These are phyloP conservation scores for Arrhamphus sclerolepis DNA, from an alignment of 2,797 vertebrate genomes.

Conservation along the genomic window DNA sequence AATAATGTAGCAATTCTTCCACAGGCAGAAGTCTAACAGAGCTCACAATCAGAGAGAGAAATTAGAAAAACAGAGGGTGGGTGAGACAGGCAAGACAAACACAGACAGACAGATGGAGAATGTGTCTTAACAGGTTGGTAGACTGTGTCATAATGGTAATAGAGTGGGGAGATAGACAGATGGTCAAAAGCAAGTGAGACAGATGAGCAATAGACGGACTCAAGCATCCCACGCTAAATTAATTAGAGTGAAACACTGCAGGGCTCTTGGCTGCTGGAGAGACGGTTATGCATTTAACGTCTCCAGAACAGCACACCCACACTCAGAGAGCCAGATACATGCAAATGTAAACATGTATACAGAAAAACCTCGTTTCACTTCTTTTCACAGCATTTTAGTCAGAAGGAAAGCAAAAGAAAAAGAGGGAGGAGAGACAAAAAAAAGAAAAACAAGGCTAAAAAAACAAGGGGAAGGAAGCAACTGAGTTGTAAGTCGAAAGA, in stretches of 20 bases:
- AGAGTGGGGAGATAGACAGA: constrained; percentile 33
- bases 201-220: constrained; percentile 47
- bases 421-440: constrained; percentile 24
- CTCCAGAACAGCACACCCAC: constrained; percentile 41
- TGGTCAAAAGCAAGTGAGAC: constrained; percentile 37
- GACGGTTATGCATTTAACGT: constrained; percentile 47
- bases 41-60: constrained; percentile 19
- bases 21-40: constrained; percentile 33
- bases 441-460: constrained; percentile 32
- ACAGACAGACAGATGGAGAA: constrained; percentile 17
- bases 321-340: constrained; percentile 38
- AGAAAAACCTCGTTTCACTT: constrained; percentile 35
- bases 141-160: constrained; percentile 6
- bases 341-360: constrained; percentile 18
- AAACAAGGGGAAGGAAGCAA: constrained; percentile 22
- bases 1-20: constrained; percentile 52
- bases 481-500: too few species aligned
- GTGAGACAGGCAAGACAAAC: constrained; percentile 2
- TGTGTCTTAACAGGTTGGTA: constrained; percentile 22
- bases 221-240: constrained; percentile 64
- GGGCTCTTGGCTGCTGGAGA: constrained; percentile 49
- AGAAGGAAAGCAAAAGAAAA: constrained; percentile 18
- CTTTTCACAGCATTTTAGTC: constrained; percentile 35
- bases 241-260: constrained; percentile 62
- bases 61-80: background rate